These are phyloP conservation scores for Ctenicera cuprea DNA, from an alignment of 2,888 invertebrate genomes.

Conservation along the genomic window DNA sequence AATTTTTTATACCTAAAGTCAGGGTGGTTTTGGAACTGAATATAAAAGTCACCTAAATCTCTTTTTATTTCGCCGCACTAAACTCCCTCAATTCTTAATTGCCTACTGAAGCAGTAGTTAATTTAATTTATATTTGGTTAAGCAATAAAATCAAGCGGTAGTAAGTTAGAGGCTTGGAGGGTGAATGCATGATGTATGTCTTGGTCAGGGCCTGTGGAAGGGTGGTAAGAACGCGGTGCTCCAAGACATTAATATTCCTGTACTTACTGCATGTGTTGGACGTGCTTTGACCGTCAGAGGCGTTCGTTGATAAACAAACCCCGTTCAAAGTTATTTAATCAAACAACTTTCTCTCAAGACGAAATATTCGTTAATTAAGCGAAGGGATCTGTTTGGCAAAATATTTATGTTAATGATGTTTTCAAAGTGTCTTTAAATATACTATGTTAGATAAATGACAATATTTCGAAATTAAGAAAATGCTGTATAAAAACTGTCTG, in stretches of 20 bases:
- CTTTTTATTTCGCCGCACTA: slow-evolving; percentile 69
- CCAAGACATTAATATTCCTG: slow-evolving; percentile 72
- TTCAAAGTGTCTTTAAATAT: too few relatives aligned
- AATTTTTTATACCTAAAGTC: slow-evolving; percentile 18
- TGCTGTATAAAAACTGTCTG: too few relatives aligned
- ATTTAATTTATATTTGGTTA: slow-evolving; percentile 73
- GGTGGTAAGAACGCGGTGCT: slow-evolving; percentile 71
- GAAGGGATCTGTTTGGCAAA: too few relatives aligned
- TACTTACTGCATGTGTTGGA: slow-evolving; percentile 67
- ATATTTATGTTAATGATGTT: too few relatives aligned
- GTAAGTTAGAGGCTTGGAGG: slow-evolving; percentile 64
- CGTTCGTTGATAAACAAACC: slow-evolving; percentile 47
- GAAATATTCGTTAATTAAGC: too few relatives aligned
- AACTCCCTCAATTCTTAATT: slow-evolving; percentile 72
- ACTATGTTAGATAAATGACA: too few relatives aligned
- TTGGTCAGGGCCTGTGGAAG: slow-evolving; percentile 70
- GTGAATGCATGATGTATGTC: slow-evolving; percentile 71
- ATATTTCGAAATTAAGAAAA: too few relatives aligned
- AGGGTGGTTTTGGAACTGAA: slow-evolving; percentile 57
- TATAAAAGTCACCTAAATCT: slow-evolving; percentile 71
- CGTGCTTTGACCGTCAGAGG: slow-evolving; percentile 66
- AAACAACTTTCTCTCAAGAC: not conserved
- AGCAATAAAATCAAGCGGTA: slow-evolving; percentile 72
- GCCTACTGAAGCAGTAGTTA: slow-evolving; percentile 73
- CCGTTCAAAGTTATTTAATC: not conserved